A percentile compares a stretch with the other conserved stretches of the same genome.
phyloP scores from a whole-genome alignment of 2,113 vertebrate genomes.

The Gymnorhina tibicen region DNA sequence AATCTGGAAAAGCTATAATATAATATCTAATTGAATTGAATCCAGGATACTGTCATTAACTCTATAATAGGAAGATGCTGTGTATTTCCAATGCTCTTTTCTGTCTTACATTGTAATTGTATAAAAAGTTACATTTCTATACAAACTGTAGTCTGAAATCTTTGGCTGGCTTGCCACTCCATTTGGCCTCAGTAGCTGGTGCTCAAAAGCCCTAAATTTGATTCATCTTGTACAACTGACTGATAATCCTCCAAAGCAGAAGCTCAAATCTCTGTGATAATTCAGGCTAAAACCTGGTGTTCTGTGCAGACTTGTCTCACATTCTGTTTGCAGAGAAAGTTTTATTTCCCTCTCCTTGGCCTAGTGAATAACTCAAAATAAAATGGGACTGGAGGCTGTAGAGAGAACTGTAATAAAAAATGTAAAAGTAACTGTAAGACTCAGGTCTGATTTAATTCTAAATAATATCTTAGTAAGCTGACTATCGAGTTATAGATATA shows the following conservation, averaged over 20 bases:
- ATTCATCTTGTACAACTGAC: neutral
- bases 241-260: neutral
- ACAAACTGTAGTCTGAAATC: neutral
- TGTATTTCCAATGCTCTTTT: neutral
- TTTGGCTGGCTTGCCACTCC: neutral
- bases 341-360: neutral
- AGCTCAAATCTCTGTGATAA: neutral
- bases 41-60: neutral
- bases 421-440: neutral
- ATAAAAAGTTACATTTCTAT: neutral
- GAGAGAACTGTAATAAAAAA: neutral
- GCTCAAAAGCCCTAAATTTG: neutral
- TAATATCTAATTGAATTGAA: neutral
- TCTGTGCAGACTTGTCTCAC: neutral
- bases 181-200: neutral
- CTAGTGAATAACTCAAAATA: neutral
- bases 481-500: neutral
- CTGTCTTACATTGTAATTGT: neutral
- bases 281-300: neutral
- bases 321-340: neutral
- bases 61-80: neutral
- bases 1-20: neutral
- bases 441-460: neutral
- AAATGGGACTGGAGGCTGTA: neutral
- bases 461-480: neutral